Evolutionary conservation across 2,113 vertebrate genomes (phyloP), one percentile per base, ranked within the genome.

Genomic region (Brachyhypopomus gauderio): DNA sequence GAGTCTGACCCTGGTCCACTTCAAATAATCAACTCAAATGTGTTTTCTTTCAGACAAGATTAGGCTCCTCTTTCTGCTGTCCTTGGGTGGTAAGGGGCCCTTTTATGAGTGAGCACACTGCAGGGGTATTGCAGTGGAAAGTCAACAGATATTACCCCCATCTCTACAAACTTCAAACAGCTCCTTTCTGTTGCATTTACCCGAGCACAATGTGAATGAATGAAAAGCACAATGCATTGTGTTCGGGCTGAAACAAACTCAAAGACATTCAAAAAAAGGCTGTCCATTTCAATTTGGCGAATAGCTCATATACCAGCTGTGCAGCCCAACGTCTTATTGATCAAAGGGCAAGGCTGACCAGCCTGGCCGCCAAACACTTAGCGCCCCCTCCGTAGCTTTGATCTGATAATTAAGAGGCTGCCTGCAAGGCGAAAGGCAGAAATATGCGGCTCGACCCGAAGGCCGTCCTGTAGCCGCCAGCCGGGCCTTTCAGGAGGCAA

Each of bases 401-500:
- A 93, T 94, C 90, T 88, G 86, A 85, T 90, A 93, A 91, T 91
- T 92, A 93, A 94, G 92, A 93, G 86, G 88, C 86, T 89, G 91
- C 73, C 91, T 87, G 80, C 90, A 87, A 88, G 92, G 91, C 91
- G 93, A 92, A 92, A 87, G 92, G 87, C 89, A 93, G 87, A 88
- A 88, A 93, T 89, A 88, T 90, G 88, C 86, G 75, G 80, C 85
- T 80, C 6, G 60, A 80, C 45, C 41, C 27, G 58, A 82, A 82
- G 69, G 19, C 38, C 75, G 63, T 66, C 59, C 66, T 58, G 30
- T 22, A 59, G 41, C 27, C 75, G 4, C 22, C 64, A 30, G 2
- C 25, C n/a, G 64, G 34, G 72, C 69, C 83, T 58, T 66, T 74
- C 38, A 30, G 79, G 23, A 74, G 75, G 78, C 69, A 59, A 62